Percentiles rank a stretch among this genome's conserved stretches.
These are phyloP conservation scores for Bombus waltoni DNA, from an alignment of 1,140 invertebrate species.

Conservation along the genomic window DNA sequence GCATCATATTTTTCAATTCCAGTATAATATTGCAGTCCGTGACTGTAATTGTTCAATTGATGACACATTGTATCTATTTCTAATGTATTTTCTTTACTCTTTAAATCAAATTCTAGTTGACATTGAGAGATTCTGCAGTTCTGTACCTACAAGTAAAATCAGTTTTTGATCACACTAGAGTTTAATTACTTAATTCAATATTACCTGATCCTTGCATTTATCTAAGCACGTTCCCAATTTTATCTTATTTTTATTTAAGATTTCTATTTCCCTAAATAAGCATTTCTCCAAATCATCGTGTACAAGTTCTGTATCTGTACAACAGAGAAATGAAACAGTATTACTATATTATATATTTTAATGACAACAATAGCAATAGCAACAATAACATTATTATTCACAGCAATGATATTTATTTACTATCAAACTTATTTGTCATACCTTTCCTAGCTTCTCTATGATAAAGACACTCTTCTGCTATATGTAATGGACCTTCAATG, in stretches of 20 bases:
- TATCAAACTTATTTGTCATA: slow-evolving; percentile 62
- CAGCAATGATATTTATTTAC: neutral
- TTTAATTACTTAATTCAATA: neutral
- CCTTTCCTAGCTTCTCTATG: slow-evolving; percentile 93
- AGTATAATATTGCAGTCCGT: slow-evolving; percentile 94
- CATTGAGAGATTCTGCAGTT: slow-evolving; percentile 91
- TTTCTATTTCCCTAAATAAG: slow-evolving; percentile 85
- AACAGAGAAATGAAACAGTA: neutral
- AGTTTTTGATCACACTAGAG: neutral
- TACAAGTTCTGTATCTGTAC: slow-evolving; percentile 85
- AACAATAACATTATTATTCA: neutral
- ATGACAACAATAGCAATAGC: neutral
- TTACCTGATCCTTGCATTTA: slow-evolving; percentile 85
- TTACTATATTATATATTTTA: neutral
- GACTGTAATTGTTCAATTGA: slow-evolving; percentile 92
- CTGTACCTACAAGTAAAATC: slow-evolving; percentile 80
- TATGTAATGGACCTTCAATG: slow-evolving; percentile 93
- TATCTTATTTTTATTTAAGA: slow-evolving; percentile 84
- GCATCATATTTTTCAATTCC: slow-evolving; percentile 96
- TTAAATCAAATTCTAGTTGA: slow-evolving; percentile 93
- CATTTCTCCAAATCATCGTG: slow-evolving; percentile 86
- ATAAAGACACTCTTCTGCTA: slow-evolving; percentile 96
- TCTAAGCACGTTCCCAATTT: slow-evolving; percentile 84
- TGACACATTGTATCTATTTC: slow-evolving; percentile 94
- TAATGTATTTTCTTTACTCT: slow-evolving; percentile 94